Percentiles rank a stretch among this genome's conserved stretches.
These are phyloP conservation scores for Odontocolon sp. DNA, from an alignment of 2,888 invertebrate genomes.

Conservation along the genomic window DNA sequence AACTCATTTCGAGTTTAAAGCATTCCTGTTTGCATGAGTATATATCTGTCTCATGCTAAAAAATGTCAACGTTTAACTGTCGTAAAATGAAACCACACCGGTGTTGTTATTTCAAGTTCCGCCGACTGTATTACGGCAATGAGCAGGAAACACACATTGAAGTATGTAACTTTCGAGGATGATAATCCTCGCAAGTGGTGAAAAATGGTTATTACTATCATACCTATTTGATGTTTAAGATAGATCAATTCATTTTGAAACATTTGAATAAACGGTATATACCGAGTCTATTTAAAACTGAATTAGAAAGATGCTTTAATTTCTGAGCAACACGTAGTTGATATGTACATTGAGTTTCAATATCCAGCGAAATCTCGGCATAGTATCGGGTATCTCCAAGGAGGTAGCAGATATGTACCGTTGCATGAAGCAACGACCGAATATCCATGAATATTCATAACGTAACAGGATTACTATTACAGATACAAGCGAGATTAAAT, in stretches of 20 bases:
- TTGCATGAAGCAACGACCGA: conserved; percentile 33
- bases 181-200: too few relatives aligned
- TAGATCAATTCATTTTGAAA: too few relatives aligned
- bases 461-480: conserved; percentile 61
- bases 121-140: too few relatives aligned
- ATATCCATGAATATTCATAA: conserved; percentile 64
- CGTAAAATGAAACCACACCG: not conserved
- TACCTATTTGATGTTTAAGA: too few relatives aligned
- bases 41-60: conserved; percentile 7
- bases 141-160: too few relatives aligned
- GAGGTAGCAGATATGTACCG: conserved; percentile 35
- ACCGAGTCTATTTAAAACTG: too few relatives aligned
- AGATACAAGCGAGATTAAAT: conserved; percentile 56
- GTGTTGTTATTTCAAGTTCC: not conserved
- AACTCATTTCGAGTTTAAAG: conserved; percentile 14
- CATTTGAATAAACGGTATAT: too few relatives aligned
- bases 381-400: conserved; percentile 50
- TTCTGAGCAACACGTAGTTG: too few relatives aligned
- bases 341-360: conserved; percentile 40
- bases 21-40: conserved; percentile 17
- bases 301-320: conserved; percentile 24
- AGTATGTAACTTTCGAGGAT: too few relatives aligned
- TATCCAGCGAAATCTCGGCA: conserved; percentile 50
- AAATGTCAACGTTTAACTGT: not conserved
- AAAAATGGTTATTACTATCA: too few relatives aligned